Evolutionary conservation across 2,797 vertebrate species (phyloP), one percentile per base, ranked within the genome.

Genomic region (Alectoris magna): DNA sequence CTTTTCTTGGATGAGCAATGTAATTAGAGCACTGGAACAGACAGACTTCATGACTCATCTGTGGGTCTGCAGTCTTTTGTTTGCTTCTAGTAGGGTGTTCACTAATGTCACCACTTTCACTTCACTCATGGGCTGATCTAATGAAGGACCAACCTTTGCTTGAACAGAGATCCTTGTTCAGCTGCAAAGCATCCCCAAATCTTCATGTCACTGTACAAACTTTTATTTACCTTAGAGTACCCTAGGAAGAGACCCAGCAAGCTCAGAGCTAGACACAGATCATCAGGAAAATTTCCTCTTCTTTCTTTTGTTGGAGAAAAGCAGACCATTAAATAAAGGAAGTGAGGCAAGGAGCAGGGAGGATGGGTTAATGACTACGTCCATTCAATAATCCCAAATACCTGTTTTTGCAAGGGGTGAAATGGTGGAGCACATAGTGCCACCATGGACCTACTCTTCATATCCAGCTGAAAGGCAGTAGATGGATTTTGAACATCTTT

Each of bases 11-110:
- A 92, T 95, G 89, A 96, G 85, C 94, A 92, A 96, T 94, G 90
- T 96, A 94, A 96, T 96, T 95, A 96, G 93, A 96, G 74, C 92
- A 93, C 84, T 95, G 91, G 79, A 95, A 96, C 76, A 95, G 93
- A 85, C 76, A 93, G 85, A 73, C 91, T 95, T 96, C 0, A 10
- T 96, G 95, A 96, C 84, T 95, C 93, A 96, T 96, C 91, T 88
- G 87, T 95, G 94, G 95, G 89, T 95, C 94, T 95, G 79, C 80
- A 88, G 94, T 84, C 79, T 92, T 93, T 44, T 92, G 87, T 94
- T 89, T 85, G 76, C 69, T 87, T 93, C 91, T 96, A 73, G 79
- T 95, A 68, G 85, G 73, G 89, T 88, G 82, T 81, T 91, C 67
- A 46, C 94, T 92, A 92, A 79, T 92, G 93, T 95, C 82, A 92